Evolutionary conservation across 1,140 invertebrate species (phyloP).

Genomic region (Drosophila pachea): DNA sequence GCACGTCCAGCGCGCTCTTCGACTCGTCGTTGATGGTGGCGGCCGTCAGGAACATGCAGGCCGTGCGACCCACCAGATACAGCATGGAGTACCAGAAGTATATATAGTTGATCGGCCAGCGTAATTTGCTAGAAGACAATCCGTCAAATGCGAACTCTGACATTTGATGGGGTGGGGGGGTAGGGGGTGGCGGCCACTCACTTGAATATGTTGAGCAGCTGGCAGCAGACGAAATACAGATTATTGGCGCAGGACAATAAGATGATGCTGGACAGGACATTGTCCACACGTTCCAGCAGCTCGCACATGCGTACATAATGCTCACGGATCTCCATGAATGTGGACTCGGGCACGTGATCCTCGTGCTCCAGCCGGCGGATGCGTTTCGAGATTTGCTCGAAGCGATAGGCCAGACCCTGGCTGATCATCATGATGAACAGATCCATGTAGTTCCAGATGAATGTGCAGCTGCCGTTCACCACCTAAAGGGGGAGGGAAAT

Average conservation of each 20-base stretch:
- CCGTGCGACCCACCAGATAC: slow-evolving; percentile 81
- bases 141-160: too few species aligned
- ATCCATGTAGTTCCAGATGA: slow-evolving; percentile 85
- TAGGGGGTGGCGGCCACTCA: slow-evolving; percentile 74
- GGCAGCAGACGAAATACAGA: slow-evolving; percentile 86
- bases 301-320: slow-evolving; percentile 82
- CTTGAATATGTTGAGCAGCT: slow-evolving; percentile 86
- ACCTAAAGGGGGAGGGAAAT: slow-evolving; percentile 47
- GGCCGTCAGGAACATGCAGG: slow-evolving; percentile 81
- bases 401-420: slow-evolving; percentile 81
- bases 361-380: slow-evolving; percentile 58
- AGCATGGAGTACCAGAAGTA: slow-evolving; percentile 83
- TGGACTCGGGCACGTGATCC: slow-evolving; percentile 80
- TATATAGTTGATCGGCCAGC: slow-evolving; percentile 80
- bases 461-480: slow-evolving; percentile 79
- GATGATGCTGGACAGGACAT: slow-evolving; percentile 81
- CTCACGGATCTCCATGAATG: slow-evolving; percentile 82
- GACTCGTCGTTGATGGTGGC: slow-evolving; percentile 83
- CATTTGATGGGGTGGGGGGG: too few species aligned
- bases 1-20: slow-evolving; percentile 79
- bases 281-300: slow-evolving; percentile 81
- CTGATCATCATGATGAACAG: slow-evolving; percentile 83
- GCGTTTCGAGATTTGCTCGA: slow-evolving; percentile 81
- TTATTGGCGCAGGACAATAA: slow-evolving; percentile 85
- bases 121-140: slow-evolving; percentile 54